phyloP scores from a whole-genome alignment of 2,797 vertebrate species.

The Gallinago stenura region DNA sequence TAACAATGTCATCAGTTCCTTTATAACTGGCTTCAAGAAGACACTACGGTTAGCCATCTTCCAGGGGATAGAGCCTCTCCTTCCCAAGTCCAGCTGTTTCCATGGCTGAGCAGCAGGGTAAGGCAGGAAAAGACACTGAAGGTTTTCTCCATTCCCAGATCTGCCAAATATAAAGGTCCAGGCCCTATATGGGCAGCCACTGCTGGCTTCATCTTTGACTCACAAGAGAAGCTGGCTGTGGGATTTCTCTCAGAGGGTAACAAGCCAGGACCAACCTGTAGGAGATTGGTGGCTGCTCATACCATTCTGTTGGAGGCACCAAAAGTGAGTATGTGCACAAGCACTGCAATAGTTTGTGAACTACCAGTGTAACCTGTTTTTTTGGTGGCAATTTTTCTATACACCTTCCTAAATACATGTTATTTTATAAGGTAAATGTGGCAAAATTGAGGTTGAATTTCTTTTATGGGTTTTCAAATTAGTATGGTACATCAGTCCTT shows the following conservation, averaged over 20 bases:
- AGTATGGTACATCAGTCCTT: neutral
- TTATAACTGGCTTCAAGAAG: neutral
- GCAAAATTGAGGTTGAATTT: neutral
- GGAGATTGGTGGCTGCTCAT: neutral
- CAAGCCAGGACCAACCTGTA: neutral
- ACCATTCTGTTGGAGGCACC: neutral
- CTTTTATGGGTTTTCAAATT: neutral
- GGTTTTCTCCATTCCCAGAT: neutral
- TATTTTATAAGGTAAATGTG: neutral
- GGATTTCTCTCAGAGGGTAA: neutral
- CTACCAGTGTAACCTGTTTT: neutral
- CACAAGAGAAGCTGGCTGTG: neutral
- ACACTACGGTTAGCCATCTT: neutral
- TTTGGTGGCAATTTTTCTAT: neutral
- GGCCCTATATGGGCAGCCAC: neutral
- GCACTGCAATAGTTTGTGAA: neutral
- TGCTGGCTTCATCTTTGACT: neutral
- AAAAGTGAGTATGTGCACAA: neutral
- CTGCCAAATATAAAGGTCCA: neutral
- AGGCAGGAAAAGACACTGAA: neutral
- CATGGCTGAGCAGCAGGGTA: neutral
- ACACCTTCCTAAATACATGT: neutral
- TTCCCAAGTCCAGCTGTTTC: neutral
- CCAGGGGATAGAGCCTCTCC: neutral
- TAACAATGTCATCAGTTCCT: neutral